Evolutionary conservation across 1,140 invertebrate species (phyloP).

Genomic region (Formica selysi): DNA sequence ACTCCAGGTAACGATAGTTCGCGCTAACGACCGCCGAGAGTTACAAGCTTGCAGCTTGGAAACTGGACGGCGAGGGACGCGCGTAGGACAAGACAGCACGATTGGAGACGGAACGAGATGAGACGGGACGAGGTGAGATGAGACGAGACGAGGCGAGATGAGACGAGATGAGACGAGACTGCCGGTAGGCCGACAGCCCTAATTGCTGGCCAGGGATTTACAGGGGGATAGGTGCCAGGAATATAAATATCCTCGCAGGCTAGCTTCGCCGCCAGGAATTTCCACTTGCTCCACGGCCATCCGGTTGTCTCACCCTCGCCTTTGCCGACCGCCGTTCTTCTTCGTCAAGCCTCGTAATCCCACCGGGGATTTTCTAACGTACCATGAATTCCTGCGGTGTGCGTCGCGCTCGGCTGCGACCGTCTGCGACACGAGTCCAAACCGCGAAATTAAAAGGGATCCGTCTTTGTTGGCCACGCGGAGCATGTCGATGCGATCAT

Average conservation of each 20-base stretch:
- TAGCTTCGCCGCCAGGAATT: constrained; percentile 56
- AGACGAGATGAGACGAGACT: constrained; percentile 53
- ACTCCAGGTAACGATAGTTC: constrained; percentile 72
- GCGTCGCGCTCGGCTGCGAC: constrained; percentile 37
- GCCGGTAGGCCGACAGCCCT: constrained; percentile 74
- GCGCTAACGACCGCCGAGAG: constrained; percentile 80
- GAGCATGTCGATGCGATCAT: constrained; percentile 21
- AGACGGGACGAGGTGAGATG: constrained; percentile 79
- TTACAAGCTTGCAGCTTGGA: constrained; percentile 71
- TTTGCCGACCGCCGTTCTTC: constrained; percentile 60
- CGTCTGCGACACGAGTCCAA: constrained; percentile 37
- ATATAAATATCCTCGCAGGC: constrained; percentile 79
- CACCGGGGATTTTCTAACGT: constrained; percentile 67
- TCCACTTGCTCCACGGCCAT: constrained; percentile 37
- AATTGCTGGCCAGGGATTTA: constrained; percentile 82
- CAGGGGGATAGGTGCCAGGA: constrained; percentile 76
- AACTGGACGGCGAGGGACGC: constrained; percentile 56
- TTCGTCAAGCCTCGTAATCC: constrained; percentile 61
- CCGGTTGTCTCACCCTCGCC: constrained; percentile 32
- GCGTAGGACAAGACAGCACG: constrained; percentile 77
- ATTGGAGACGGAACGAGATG: constrained; percentile 77
- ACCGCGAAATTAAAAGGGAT: constrained; percentile 57
- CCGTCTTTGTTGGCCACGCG: constrained; percentile 12
- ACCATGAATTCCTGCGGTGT: constrained; percentile 52
- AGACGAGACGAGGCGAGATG: constrained; percentile 66